Evolutionary conservation across 1,140 invertebrate species (phyloP), one percentile per base, ranked within the genome.

Genomic region (Lasioglossum baleicum): DNA sequence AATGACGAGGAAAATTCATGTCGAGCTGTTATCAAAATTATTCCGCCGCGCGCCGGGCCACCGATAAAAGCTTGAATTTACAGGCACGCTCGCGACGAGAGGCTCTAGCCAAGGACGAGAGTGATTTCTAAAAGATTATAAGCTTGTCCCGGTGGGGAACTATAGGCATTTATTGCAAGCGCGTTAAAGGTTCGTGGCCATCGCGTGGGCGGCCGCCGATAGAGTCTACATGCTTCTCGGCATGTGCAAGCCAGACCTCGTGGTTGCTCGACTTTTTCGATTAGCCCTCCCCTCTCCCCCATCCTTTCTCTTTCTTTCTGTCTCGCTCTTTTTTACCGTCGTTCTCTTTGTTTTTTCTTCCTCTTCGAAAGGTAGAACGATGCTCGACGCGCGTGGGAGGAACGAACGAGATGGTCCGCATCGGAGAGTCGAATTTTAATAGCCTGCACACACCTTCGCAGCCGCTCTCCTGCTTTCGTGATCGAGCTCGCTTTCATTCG

Each of bases 171-270:
- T 72, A 56, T 83, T 65, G 70, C 67, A 48, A 81, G 61, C 82
- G 67, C 80, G 78, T 85, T 75, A 80, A 83, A 69, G 71, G 83
- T 77, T 53, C 73, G 73, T 80, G 58, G 74, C 66, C 66, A 78
- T 78, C 69, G 75, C 78, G 86, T 84, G 82, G 84, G 86, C 84
- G 86, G 75, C 53, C 74, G 75, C 70, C 85, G 86, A 87, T 87
- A 87, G 85, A 86, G 86, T 84, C 80, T 79, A 86, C 86, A 87
- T 83, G 85, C 80, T 86, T 80, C 83, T 84, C 80, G 74, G 84
- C 82, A 80, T 86, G 84, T 76, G 82, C 75, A 61, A 75, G 82
- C 84, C 51, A 60, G 76, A 80, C 82, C 75, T 76, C 26, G 83
- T 75, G 72, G 75, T 78, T 87, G 86, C 84, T 87, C 86, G 86